Base-by-base conservation (phyloP, 2,797 vertebrate species). In the Gallirallus australis region DNA sequence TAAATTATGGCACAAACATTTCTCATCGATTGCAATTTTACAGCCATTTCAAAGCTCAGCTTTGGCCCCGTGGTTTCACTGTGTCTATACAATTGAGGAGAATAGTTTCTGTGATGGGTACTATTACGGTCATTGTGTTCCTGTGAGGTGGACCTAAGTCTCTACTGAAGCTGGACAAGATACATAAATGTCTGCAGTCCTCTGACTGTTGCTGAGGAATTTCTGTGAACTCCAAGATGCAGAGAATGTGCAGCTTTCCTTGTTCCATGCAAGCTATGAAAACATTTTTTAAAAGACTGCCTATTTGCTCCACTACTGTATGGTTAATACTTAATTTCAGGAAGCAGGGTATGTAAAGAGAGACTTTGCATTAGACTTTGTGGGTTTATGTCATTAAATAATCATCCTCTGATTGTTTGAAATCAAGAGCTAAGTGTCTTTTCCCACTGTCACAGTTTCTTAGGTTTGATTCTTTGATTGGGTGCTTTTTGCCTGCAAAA, bases 11-110 rank as follows among this genome's bases (percentile, higher is more conserved):
- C 94, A 72, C 86, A 97, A 97, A 96, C 90, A 91, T 95, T 96
- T 97, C 94, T 93, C 94, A 98, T 97, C 94, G 37, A 97, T 93
- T 77, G 90, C 96, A 97, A 84, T 97, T 98, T 96, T 96, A 94
- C 91, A 98, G 89, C 94, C 94, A 97, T 97, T 97, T 97, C 91
- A 89, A 96, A 97, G 66, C 94, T 91, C 93, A 82, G 95, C 94
- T 97, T 97, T 95, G 86, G 94, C 94, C 86, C 94, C 91, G 77
- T 66, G 89, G 96, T 96, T 97, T 98, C 97, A 42, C 95, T 85
- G 91, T 95, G 90, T 76, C 94, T 96, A 89, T 93, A 97, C 96
- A 97, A 98, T 96, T 97, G 96, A 97, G 88, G 88, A 96, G 96
- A 98, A 98, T 95, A 96, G 81, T 27, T 15, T 90, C 94, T 90